Evolutionary conservation across 1,140 invertebrate species (phyloP).

Genomic region (Aethina tumida): DNA sequence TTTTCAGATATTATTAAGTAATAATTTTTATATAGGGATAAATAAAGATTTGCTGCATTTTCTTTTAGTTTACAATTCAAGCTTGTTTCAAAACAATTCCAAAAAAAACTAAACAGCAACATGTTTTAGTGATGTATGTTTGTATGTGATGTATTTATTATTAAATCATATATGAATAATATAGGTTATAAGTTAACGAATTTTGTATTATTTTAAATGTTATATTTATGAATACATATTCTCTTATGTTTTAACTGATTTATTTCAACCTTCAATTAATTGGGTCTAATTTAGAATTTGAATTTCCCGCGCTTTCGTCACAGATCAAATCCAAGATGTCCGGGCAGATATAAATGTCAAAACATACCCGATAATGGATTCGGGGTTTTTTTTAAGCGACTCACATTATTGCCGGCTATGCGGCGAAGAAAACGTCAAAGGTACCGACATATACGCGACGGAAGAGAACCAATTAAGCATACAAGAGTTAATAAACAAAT

Average conservation of each 20-base stretch:
- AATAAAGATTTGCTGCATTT: too few species aligned
- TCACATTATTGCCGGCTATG: slow-evolving; percentile 62
- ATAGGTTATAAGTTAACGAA: slow-evolving; percentile 17
- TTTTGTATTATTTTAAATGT: slow-evolving; percentile 18
- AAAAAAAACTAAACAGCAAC: too few species aligned
- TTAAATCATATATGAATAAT: slow-evolving; percentile 22
- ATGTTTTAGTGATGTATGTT: slow-evolving; percentile 28
- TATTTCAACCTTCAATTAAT: too few species aligned
- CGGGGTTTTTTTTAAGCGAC: slow-evolving; percentile 30
- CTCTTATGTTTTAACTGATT: slow-evolving; percentile 11
- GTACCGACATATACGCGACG: slow-evolving; percentile 47
- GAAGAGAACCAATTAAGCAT: slow-evolving; percentile 49
- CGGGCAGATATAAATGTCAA: too few species aligned
- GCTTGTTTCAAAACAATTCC: too few species aligned
- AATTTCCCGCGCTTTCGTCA: too few species aligned
- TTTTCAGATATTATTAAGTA: too few species aligned
- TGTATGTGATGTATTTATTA: slow-evolving; percentile 30
- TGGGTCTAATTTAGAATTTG: too few species aligned
- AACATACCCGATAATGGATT: too few species aligned
- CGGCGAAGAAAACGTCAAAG: slow-evolving; percentile 57
- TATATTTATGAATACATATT: slow-evolving; percentile 13
- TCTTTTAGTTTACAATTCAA: too few species aligned
- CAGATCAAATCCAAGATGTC: too few species aligned
- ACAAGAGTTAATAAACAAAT: slow-evolving; percentile 53
- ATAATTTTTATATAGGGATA: too few species aligned